Conservation (phyloP, 2,888 invertebrate species). For the Drosophila kambysellisi region DNA sequence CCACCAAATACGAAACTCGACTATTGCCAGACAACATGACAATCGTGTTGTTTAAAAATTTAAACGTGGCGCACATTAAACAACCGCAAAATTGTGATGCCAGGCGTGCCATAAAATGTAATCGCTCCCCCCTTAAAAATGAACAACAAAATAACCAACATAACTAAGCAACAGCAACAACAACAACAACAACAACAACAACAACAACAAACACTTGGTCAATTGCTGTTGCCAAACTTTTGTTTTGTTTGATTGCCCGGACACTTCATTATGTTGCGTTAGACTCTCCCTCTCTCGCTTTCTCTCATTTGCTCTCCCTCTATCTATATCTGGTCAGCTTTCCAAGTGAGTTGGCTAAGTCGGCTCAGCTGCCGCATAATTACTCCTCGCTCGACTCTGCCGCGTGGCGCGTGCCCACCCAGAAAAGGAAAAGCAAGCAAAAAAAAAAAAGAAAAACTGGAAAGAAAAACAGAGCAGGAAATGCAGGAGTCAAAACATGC, state of each 20-base stretch:
- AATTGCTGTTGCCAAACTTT: constrained; percentile 44
- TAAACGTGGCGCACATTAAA: constrained; percentile 53
- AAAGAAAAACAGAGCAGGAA: constrained; percentile 4
- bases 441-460: background rate
- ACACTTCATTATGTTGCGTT: constrained; percentile 55
- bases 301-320: background rate
- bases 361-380: constrained; percentile 71
- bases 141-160: constrained; percentile 6
- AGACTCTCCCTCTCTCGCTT: background rate
- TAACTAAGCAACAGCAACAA: constrained; percentile 20
- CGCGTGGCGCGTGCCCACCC: constrained; percentile 58
- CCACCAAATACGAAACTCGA: constrained; percentile 14
- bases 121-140: constrained; percentile 34
- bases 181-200: constrained; percentile 26
- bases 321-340: constrained; percentile 51
- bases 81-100: constrained; percentile 66
- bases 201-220: constrained; percentile 43
- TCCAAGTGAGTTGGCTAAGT: constrained; percentile 77
- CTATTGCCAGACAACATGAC: constrained; percentile 54
- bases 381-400: constrained; percentile 36
- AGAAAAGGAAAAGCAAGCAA: constrained; percentile 11
- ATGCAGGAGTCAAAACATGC: constrained; percentile 70
- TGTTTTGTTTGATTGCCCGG: constrained; percentile 52
- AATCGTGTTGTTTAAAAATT: constrained; percentile 62
- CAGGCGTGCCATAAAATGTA: constrained; percentile 61